Base-by-base conservation (phyloP, 1,140 invertebrate species). In the Drosophila burlai region DNA sequence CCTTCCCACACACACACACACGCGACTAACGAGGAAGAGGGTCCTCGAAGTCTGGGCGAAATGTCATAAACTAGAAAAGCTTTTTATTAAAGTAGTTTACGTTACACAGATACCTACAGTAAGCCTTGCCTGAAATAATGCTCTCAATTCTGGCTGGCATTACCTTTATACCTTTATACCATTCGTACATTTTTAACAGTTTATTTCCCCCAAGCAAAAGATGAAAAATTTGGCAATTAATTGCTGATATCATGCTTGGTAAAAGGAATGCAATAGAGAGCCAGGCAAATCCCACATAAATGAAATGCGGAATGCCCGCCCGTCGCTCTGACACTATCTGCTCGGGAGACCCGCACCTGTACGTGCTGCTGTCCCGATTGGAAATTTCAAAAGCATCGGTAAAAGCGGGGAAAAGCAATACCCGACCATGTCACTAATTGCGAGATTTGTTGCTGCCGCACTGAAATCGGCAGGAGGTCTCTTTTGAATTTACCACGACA, bases 361-460 rank as follows among this genome's bases (percentile, higher is more conserved):
- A 69, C 63, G 67, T 69, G 63, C 38, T 21, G 46, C 57, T 69
- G 36, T 34, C 15, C 46, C 16, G 18, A 47, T 68, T 47, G 40
- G 7, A 55, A 71, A 36, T 45, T 54, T 50, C 38, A 57, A 34
- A 42, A 24, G 47, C 38, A 42, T 31, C 34, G 18, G 52, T 36
- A 21, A 54, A 54, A 49, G 29, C 36, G 38, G 16, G n/a, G 11
- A 43, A 71, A 67, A 68, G 65, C 63, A 68, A 68, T 68, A 57
- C 24, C 31, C 47, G 13, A 43, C 71, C 16, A 38, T 34, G 43
- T 69, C 74, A 69, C 64, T 78, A 78, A 78, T 78, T 77, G 75
- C 58, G 76, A 62, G 74, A 69, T 68, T 45, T 69, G 50, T 64
- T 57, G 49, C 49, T 68, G 64, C 16, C 66, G 38, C 40, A 43